These are phyloP conservation scores for Zaprionus davidi DNA, from an alignment of 1,140 invertebrate species.

Conservation along the genomic window DNA sequence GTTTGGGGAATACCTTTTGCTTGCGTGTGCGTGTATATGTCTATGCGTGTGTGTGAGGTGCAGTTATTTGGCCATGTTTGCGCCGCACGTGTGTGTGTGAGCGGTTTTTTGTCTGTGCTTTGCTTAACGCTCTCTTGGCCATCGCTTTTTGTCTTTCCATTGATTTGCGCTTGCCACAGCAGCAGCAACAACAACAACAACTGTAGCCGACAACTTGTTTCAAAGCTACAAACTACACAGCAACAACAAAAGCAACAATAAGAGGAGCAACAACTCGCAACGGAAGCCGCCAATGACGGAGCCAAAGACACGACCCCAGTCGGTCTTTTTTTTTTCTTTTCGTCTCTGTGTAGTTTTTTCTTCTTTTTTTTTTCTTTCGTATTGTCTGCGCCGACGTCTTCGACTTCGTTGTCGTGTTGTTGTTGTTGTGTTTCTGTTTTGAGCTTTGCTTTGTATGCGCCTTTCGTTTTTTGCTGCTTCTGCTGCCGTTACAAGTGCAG, in stretches of 20 bases:
- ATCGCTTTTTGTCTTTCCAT: constrained; percentile 45
- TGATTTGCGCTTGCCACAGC: constrained; percentile 62
- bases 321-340: constrained; percentile 36
- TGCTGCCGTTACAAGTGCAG: constrained; percentile 62
- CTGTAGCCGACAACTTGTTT: constrained; percentile 60
- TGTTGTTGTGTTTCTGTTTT: constrained; percentile 63
- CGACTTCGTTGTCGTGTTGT: constrained; percentile 37
- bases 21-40: constrained; percentile 37
- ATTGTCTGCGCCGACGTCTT: constrained; percentile 47
- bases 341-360: constrained; percentile 10
- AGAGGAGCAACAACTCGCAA: constrained; percentile 46
- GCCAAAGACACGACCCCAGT: constrained; percentile 60
- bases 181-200: constrained; percentile 33
- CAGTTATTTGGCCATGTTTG: constrained; percentile 75
- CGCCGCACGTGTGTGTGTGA: constrained; percentile 10
- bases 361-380: constrained; percentile 35
- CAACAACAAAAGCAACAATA: constrained; percentile 39
- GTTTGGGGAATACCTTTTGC: constrained; percentile 80
- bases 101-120: constrained; percentile 16
- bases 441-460: constrained; percentile 46
- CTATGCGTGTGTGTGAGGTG: constrained; percentile 52
- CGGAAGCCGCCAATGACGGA: constrained; percentile 78
- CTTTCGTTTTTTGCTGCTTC: constrained; percentile 44
- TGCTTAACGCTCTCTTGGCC: constrained; percentile 40
- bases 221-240: constrained; percentile 47